phyloP scores from a whole-genome alignment of 2,888 invertebrate species.

The Watsonalla cultraria region DNA sequence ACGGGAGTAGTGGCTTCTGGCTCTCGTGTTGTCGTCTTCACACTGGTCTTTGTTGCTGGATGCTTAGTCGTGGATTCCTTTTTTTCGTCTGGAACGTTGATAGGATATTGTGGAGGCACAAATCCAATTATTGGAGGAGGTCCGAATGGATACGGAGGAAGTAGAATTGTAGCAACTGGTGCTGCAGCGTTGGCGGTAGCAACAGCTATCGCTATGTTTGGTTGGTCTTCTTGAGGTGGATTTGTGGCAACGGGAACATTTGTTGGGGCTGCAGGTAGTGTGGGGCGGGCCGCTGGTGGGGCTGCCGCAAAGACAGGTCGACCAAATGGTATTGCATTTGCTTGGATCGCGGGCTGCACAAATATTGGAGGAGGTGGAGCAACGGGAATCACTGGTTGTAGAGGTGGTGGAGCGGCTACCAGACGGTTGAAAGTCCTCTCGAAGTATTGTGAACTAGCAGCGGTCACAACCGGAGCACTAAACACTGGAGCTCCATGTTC shows the following conservation, averaged over 20 bases:
- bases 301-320: background rate
- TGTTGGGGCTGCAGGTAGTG: constrained; percentile 13
- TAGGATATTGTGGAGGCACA: constrained; percentile 42
- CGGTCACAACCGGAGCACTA: constrained; percentile 78
- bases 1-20: constrained; percentile 49
- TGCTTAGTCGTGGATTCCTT: constrained; percentile 25
- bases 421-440: constrained; percentile 81
- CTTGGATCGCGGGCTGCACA: constrained; percentile 7
- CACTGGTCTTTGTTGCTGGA: constrained; percentile 35
- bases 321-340: constrained; percentile 12
- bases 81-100: constrained; percentile 37
- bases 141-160: constrained; percentile 68
- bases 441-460: constrained; percentile 83
- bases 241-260: constrained; percentile 16
- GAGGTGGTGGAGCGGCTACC: constrained; percentile 43
- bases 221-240: constrained; percentile 34
- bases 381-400: constrained; percentile 11
- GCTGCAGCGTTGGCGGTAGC: constrained; percentile 68
- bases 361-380: constrained; percentile 18
- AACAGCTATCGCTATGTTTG: constrained; percentile 63
- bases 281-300: background rate
- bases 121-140: constrained; percentile 55
- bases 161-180: constrained; percentile 62
- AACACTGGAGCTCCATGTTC: constrained; percentile 30
- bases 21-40: constrained; percentile 17